These are phyloP conservation scores for Rhagologus leucostigma DNA, from an alignment of 2,113 vertebrate genomes.

Conservation along the genomic window DNA sequence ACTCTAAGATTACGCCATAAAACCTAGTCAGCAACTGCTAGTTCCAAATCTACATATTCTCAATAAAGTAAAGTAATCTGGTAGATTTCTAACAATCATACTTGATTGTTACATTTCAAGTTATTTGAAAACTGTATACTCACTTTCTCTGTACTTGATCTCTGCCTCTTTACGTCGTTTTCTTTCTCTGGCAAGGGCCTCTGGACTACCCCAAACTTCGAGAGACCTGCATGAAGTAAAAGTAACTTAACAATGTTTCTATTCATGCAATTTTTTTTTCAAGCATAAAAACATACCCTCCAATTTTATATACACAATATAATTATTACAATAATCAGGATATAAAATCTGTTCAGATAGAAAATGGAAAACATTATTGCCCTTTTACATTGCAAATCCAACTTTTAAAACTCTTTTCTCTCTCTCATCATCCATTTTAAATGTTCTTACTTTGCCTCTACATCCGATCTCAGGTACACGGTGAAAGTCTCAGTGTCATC, in stretches of 20 bases:
- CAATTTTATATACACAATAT: background rate
- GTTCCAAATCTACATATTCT: background rate
- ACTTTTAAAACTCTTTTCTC: background rate
- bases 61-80: background rate
- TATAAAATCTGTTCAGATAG: background rate
- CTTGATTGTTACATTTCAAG: background rate
- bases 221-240: slow-evolving; percentile 77
- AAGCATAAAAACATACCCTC: background rate
- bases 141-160: slow-evolving; percentile 92
- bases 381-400: background rate
- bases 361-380: background rate
- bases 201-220: slow-evolving; percentile 95
- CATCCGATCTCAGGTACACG: slow-evolving; percentile 92
- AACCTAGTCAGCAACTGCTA: background rate
- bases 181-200: slow-evolving; percentile 90
- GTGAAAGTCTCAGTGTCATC: slow-evolving; percentile 96
- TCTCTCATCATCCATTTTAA: background rate
- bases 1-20: background rate
- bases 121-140: slow-evolving; percentile 47
- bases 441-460: slow-evolving; percentile 89
- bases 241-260: background rate
- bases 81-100: background rate
- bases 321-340: background rate
- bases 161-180: slow-evolving; percentile 89
- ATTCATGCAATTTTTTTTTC: background rate